Conservation (phyloP, 2,797 vertebrate genomes). For the Rhodeus uyekii region DNA sequence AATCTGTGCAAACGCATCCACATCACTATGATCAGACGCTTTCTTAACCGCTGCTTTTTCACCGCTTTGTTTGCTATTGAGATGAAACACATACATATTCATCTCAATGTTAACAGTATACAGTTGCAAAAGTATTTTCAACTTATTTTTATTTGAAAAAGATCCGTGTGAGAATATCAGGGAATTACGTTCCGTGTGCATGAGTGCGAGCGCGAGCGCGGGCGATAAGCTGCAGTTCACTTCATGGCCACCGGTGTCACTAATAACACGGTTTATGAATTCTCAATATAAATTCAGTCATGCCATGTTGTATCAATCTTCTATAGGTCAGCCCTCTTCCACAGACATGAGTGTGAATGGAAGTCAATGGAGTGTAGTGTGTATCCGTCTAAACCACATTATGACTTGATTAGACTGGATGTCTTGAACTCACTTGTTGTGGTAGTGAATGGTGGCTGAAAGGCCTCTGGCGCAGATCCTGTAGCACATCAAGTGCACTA, state of each 20-base stretch:
- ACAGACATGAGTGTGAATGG: not conserved
- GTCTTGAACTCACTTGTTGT: constrained; percentile 83
- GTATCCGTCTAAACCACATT: not conserved
- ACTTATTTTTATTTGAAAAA: too few species aligned
- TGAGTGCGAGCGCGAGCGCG: too few species aligned
- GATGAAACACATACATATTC: too few species aligned
- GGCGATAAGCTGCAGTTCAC: not conserved
- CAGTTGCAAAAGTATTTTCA: too few species aligned
- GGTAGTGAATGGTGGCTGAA: constrained; percentile 89
- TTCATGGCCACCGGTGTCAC: not conserved
- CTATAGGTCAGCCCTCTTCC: not conserved
- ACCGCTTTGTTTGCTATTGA: too few species aligned
- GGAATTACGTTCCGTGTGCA: too few species aligned
- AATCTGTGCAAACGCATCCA: too few species aligned
- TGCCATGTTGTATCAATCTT: not conserved
- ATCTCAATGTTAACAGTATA: too few species aligned
- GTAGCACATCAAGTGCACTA: constrained; percentile 93
- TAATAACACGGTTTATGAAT: not conserved
- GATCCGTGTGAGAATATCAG: too few species aligned
- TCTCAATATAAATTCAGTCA: not conserved
- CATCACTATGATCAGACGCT: too few species aligned
- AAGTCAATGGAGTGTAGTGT: not conserved
- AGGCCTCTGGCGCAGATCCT: constrained; percentile 93
- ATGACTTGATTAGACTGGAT: not conserved
- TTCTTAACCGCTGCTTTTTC: too few species aligned